Evolutionary conservation across 1,140 invertebrate genomes (phyloP).

Genomic region (Stegodyphus dumicola): DNA sequence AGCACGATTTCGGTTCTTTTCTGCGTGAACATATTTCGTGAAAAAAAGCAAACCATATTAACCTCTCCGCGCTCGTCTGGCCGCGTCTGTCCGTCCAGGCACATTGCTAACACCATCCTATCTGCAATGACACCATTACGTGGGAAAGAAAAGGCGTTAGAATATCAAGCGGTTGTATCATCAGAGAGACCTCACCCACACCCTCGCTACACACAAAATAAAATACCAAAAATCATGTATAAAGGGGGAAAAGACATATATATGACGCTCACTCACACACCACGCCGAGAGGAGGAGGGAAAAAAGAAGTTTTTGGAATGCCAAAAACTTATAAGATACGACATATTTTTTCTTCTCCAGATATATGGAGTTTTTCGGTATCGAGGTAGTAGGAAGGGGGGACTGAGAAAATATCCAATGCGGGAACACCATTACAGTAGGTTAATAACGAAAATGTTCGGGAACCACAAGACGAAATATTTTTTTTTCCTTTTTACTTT

Average conservation of each 20-base stretch:
- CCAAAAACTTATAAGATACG: slow-evolving; percentile 60
- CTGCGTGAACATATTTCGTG: too few relatives aligned
- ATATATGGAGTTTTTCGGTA: slow-evolving; percentile 14
- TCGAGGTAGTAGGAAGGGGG: background rate
- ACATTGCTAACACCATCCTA: slow-evolving; percentile 43
- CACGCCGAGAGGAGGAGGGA: background rate
- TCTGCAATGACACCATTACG: slow-evolving; percentile 57
- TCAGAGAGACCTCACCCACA: background rate
- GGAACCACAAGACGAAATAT: slow-evolving; percentile 18
- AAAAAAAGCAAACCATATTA: slow-evolving; percentile 27
- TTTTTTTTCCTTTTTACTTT: slow-evolving; percentile 34
- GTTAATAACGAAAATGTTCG: slow-evolving; percentile 55
- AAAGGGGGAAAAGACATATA: slow-evolving; percentile 21
- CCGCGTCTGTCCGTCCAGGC: background rate
- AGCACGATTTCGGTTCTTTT: too few relatives aligned
- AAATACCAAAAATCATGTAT: slow-evolving; percentile 26
- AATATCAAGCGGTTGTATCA: slow-evolving; percentile 55
- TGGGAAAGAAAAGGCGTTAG: slow-evolving; percentile 15
- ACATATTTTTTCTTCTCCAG: slow-evolving; percentile 13
- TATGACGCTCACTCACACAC: background rate
- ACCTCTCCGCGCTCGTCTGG: background rate
- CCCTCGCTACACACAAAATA: slow-evolving; percentile 3
- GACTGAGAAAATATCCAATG: slow-evolving; percentile 33
- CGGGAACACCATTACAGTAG: slow-evolving; percentile 41
- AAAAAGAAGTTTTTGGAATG: slow-evolving; percentile 57